A percentile compares a stretch with the other conserved stretches of the same genome.
Conservation (phyloP, 2,888 invertebrate species). For the Drymonia ruficornis region DNA sequence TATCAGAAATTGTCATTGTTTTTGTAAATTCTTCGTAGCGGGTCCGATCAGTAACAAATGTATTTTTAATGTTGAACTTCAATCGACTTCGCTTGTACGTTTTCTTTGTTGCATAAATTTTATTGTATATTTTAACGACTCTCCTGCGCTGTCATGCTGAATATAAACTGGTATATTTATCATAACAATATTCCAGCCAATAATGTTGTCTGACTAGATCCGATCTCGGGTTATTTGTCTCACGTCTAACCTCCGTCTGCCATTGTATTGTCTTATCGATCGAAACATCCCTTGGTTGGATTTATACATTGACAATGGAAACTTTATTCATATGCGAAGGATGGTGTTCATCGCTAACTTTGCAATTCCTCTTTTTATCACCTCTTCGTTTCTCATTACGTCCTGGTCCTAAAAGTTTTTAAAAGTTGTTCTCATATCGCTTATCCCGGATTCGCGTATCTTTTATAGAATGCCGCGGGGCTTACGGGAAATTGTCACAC, state of each 20-base stretch:
- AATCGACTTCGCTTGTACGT: background rate
- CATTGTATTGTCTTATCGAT: conserved; percentile 38
- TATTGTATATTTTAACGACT: background rate
- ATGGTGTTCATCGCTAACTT: conserved; percentile 26
- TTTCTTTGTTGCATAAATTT: background rate
- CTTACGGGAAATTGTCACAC: conserved; percentile 18
- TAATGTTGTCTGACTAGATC: conserved; percentile 18
- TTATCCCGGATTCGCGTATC: conserved; percentile 22
- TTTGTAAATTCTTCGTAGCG: background rate
- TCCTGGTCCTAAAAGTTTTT: conserved; percentile 29
- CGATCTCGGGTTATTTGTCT: conserved; percentile 33
- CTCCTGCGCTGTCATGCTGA: background rate
- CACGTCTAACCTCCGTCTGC: conserved; percentile 39
- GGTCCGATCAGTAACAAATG: conserved; percentile 1
- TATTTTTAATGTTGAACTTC: background rate
- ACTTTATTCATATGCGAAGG: conserved; percentile 26
- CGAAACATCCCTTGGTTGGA: conserved; percentile 18
- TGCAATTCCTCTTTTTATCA: conserved; percentile 27
- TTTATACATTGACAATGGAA: conserved; percentile 23
- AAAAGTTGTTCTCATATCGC: conserved; percentile 26
- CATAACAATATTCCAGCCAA: conserved; percentile 11
- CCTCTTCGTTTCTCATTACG: conserved; percentile 33
- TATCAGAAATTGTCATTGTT: background rate
- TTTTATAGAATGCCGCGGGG: conserved; percentile 19
- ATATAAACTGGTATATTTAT: background rate